Evolutionary conservation across 2,797 vertebrate species (phyloP), one percentile per base, ranked within the genome.

Genomic region (Scarus forsteni): DNA sequence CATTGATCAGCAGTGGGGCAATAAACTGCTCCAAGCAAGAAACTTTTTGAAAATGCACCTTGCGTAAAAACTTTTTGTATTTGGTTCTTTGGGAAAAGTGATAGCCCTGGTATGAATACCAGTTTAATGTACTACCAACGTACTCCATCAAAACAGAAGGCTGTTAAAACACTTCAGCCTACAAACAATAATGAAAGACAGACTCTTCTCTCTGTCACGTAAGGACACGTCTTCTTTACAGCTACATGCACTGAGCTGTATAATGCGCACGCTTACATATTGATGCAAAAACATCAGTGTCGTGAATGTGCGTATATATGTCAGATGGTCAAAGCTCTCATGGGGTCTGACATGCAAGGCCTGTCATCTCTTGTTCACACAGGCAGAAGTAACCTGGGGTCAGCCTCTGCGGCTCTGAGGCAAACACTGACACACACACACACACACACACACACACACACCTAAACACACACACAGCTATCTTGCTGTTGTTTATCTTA

Each of bases 341-440:
- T 67, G n/a, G 39, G 60, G 48, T 52, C 65, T 77, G 52, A 76
- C 73, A 82, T 62, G 82, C 5, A 2, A 75, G 35, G 57, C 44
- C 71, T 79, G 81, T 75, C 82, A 79, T 55, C 59, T 75, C 76
- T 71, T 63, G 73, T 77, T 80, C 72, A 66, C 72, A 77, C 59
- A 73, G 46, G 77, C 65, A 70, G 67, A 81, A 80, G 66, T 60
- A 82, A 77, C 39, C 35, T 15, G 35, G 69, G 76, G 75, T 73
- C 73, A 56, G 52, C 60, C 50, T 1, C 58, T 56, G 51, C 50
- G 27, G 18, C 43, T 73, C 51, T 53, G 64, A 77, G 69, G 73
- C 82, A 45, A 78, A 67, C 70, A 63, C 42, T 70, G 82, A 77
- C 51, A 50, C 48, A 50, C 48, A 15, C 27, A 53, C 51, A n/a